Base-by-base conservation (phyloP, 2,888 invertebrate species). In the Perdita meconis region DNA sequence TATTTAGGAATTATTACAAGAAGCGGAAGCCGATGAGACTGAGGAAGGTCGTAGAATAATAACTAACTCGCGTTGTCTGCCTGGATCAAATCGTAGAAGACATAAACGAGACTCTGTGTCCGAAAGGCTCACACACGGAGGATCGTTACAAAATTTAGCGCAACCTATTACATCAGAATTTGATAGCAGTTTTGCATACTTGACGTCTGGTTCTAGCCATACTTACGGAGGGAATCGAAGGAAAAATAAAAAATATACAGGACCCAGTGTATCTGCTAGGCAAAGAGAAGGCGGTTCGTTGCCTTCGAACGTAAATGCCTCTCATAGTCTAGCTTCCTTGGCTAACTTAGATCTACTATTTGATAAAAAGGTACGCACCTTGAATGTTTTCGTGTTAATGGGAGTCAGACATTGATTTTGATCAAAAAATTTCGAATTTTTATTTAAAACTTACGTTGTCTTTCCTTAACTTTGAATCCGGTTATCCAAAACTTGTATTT, bases 21-120 rank as follows among this genome's bases (percentile, higher is more conserved):
- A 96, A 91, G 96, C 95, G 82, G 96, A 97, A 92, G 95, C 95
- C 89, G 96, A 96, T 92, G 96, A 96, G 93, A 94, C 90, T 90
- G 93, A 86, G 87, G 93, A 89, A 84, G 90, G 90, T 81, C 90
- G 93, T 92, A 89, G 90, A 81, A 87, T 89, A 87, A 90, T 89
- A 85, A 88, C 89, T 67, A 92, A 88, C 84, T 89, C 90, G 51
- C 91, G 91, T 56, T 91, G 90, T 65, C 85, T 91, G 69, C 91
- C 92, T 47, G 90, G 91, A 12, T 90, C 92, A 24, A 92, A 91
- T 80, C 89, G 93, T 60, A 89, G 92, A 68, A 88, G 92, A 76
- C 90, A 93, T 78, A 92, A 93, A 85, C 91, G 92, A 26, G 93
- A 92, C 81, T 93, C 93, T 38, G 93, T 93, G 42, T 93, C 94